Evolutionary conservation across 2,888 invertebrate species (phyloP), one percentile per base, ranked within the genome.

Genomic region (Cerceris ruficornis): DNA sequence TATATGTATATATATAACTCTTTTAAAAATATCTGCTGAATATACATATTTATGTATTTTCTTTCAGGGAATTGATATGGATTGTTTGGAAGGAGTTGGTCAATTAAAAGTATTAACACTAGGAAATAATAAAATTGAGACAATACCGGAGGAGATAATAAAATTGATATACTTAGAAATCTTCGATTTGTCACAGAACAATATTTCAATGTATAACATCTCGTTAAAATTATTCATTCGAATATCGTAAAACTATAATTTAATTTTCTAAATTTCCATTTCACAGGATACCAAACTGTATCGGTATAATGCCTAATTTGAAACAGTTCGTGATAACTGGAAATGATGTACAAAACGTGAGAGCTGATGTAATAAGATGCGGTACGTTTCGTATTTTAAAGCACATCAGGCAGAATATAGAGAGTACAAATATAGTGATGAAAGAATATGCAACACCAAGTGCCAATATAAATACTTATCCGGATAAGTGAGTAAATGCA

Each of bases 111-210:
- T 95, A 61, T 93, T 98, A 73, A 97, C 97, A 91, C 93, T 98
- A 71, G 94, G 96, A 69, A 96, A 97, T 90, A 98, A 98, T 92
- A 95, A 96, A 92, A 93, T 98, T 58, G 94, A 94, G 87, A 91
- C 93, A 75, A 91, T 98, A 75, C 98, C 98, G 0, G 96, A 97
- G 80, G 96, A 97, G 91, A 95, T 98, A 86, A 94, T 95, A 13
- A 92, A 95, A 77, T 92, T 98, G 69, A 95, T 96, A 86, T 95
- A 95, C 86, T 93, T 98, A 59, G 96, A 96, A 87, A 94, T 97
- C 83, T 94, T 98, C 61, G 98, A 98, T 93, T 92, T 98, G 70
- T 96, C 96, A 9, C 97, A 97, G 92, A 98, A 98, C 91, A 95
- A 94, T 85, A 93, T 94, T 74, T 91, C 93, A 42, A 90, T 89